Evolutionary conservation across 2,888 invertebrate species (phyloP).

Genomic region (Omphaloscelis lunosa): DNA sequence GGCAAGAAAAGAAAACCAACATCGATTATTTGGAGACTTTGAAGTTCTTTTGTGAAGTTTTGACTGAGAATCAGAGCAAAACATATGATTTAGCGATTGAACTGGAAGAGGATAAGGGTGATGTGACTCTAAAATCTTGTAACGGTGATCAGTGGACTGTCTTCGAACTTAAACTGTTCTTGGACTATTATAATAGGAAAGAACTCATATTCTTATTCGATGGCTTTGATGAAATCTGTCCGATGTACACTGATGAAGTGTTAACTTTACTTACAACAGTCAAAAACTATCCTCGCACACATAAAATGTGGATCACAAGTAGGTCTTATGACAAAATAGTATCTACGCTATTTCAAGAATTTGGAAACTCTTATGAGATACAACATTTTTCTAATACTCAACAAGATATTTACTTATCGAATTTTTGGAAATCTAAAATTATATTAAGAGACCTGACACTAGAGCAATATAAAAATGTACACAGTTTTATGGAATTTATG

Average conservation of each 20-base stretch:
- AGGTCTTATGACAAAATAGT: conserved; percentile 55
- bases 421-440: conserved; percentile 46
- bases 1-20: conserved; percentile 26
- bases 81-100: neutral
- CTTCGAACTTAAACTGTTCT: conserved; percentile 48
- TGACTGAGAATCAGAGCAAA: conserved; percentile 1
- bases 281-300: conserved; percentile 7
- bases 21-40: conserved; percentile 31
- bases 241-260: conserved; percentile 48
- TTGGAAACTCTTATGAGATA: conserved; percentile 25
- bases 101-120: conserved; percentile 3
- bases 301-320: conserved; percentile 59
- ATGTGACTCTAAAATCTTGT: conserved; percentile 17
- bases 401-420: conserved; percentile 38
- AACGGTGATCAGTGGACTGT: conserved; percentile 7
- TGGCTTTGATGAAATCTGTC: conserved; percentile 65
- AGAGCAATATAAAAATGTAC: conserved; percentile 35
- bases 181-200: conserved; percentile 46
- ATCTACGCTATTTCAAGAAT: conserved; percentile 21
- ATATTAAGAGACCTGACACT: conserved; percentile 17
- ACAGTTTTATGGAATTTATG: conserved; percentile 44
- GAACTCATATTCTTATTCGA: conserved; percentile 60
- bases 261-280: conserved; percentile 31
- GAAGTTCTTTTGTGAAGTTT: conserved; percentile 29
- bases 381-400: conserved; percentile 27